Evolutionary conservation across 2,797 vertebrate species (phyloP).

Genomic region (Bovichtus variegatus): DNA sequence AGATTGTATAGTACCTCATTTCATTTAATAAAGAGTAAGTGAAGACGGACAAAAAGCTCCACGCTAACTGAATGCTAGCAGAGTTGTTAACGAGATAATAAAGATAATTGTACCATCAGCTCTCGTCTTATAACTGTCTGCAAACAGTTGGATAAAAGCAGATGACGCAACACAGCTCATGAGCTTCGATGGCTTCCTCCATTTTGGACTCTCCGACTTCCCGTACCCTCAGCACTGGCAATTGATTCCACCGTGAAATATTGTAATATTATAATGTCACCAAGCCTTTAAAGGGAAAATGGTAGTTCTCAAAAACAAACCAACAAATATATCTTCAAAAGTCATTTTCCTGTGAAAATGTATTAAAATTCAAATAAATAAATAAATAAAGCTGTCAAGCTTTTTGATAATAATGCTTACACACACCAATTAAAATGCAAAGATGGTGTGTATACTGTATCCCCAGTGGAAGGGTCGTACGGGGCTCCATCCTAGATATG

Average conservation of each 20-base stretch:
- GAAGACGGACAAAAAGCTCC: too few species aligned
- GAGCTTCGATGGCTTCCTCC: neutral
- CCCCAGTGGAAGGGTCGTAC: neutral
- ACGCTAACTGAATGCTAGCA: neutral
- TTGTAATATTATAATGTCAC: neutral
- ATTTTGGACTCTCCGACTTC: neutral
- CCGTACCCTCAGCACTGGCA: neutral
- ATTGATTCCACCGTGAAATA: neutral
- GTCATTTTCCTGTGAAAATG: neutral
- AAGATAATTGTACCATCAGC: neutral
- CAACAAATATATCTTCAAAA: neutral
- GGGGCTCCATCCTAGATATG: slow-evolving; percentile 33
- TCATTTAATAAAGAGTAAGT: too few species aligned
- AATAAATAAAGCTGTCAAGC: neutral
- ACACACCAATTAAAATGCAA: slow-evolving; percentile 17
- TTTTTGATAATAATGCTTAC: neutral
- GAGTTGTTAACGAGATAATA: too few species aligned
- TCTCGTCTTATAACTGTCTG: neutral
- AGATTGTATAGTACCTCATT: too few species aligned
- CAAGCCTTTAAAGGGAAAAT: neutral
- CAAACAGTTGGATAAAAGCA: neutral
- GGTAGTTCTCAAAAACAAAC: neutral
- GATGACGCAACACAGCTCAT: neutral
- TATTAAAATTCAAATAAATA: neutral
- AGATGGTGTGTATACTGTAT: neutral